Conservation (phyloP, 2,888 invertebrate genomes). For the Eugnorisma glareosa region DNA sequence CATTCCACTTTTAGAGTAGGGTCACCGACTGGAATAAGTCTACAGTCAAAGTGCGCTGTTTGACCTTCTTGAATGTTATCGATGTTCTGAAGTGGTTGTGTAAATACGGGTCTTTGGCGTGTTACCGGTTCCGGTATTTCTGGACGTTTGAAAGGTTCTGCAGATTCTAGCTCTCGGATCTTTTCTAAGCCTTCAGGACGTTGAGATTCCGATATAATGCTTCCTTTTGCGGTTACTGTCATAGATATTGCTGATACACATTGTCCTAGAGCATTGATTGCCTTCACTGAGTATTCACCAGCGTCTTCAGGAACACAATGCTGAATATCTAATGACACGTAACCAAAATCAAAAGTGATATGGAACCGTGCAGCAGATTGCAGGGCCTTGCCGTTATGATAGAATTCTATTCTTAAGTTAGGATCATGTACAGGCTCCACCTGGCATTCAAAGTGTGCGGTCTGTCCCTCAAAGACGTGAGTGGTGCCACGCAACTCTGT, state of each 20-base stretch:
- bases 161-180: conserved; percentile 96
- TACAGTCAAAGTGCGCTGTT: conserved; percentile 98
- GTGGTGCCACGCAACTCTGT: conserved; percentile 96
- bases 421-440: conserved; percentile 97
- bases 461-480: conserved; percentile 97
- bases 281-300: conserved; percentile 98
- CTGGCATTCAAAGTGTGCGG: conserved; percentile 98
- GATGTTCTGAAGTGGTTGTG: conserved; percentile 97
- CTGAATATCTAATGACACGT: conserved; percentile 98
- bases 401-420: conserved; percentile 96
- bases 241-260: conserved; percentile 95
- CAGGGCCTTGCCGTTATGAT: conserved; percentile 97
- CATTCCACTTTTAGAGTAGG: conserved; percentile 98
- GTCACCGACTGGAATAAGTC: conserved; percentile 98
- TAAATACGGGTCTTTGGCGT: conserved; percentile 97
- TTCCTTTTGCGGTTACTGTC: conserved; percentile 95
- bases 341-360: conserved; percentile 99
- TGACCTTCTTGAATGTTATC: conserved; percentile 96
- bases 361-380: conserved; percentile 97
- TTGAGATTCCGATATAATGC: conserved; percentile 96
- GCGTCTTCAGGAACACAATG: conserved; percentile 98
- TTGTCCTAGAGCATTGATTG: conserved; percentile 97
- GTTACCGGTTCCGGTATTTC: conserved; percentile 95
- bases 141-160: conserved; percentile 94
- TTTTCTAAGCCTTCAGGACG: conserved; percentile 98